These are phyloP conservation scores for Phyllotis vaccarum DNA, from an alignment of 2,797 vertebrate genomes.

Conservation along the genomic window DNA sequence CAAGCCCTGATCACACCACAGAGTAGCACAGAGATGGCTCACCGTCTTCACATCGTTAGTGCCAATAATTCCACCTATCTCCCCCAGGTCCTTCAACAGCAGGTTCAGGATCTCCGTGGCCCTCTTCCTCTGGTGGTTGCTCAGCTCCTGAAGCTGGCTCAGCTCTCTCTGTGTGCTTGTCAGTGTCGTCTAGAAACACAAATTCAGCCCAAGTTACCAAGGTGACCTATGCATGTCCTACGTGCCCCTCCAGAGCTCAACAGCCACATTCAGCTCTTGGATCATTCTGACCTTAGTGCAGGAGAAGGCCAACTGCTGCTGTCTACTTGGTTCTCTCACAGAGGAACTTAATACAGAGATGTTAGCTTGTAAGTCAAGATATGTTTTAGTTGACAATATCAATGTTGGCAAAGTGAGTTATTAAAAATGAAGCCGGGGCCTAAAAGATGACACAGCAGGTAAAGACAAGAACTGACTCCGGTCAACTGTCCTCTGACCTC, in stretches of 20 bases:
- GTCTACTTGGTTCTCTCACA: neutral
- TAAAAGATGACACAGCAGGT: neutral
- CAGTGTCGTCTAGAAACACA: conserved; percentile 90
- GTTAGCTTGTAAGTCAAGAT: neutral
- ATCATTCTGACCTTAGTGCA: neutral
- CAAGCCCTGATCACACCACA: too few relatives aligned
- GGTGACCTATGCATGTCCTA: neutral
- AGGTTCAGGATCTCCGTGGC: conserved; percentile 94
- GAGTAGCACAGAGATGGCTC: conserved; percentile 35
- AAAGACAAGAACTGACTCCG: neutral
- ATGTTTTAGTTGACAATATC: conserved; percentile 11
- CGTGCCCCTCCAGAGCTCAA: neutral
- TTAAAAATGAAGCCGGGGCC: conserved; percentile 8
- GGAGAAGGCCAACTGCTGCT: neutral
- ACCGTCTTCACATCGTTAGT: conserved; percentile 96
- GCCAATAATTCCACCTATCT: conserved; percentile 95
- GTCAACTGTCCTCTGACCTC: neutral
- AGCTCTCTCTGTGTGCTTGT: conserved; percentile 92
- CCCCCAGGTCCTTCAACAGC: conserved; percentile 94
- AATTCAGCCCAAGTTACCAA: conserved; percentile 59
- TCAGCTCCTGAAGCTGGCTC: conserved; percentile 93
- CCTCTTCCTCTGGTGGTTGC: conserved; percentile 95
- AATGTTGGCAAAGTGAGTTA: neutral
- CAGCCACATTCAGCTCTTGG: neutral
- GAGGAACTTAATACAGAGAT: neutral